phyloP scores from a whole-genome alignment of 2,888 invertebrate genomes.

The Philereme vetulata region DNA sequence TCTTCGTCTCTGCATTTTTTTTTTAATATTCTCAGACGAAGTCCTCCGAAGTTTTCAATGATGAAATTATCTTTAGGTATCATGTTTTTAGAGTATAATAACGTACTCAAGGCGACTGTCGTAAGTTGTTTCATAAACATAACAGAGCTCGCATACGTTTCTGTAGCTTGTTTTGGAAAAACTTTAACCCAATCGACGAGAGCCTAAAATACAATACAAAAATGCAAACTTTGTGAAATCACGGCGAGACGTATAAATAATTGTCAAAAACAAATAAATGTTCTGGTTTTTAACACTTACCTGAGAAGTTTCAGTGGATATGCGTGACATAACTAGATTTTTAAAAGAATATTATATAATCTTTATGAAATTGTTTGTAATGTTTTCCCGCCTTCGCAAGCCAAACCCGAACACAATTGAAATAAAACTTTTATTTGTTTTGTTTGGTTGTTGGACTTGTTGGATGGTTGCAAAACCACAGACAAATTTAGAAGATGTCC shows the following conservation, averaged over 20 bases:
- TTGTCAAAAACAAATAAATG: too few species aligned
- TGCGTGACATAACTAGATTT: conserved; percentile 6
- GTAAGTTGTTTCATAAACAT: conserved; percentile 74
- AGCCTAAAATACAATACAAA: conserved; percentile 54
- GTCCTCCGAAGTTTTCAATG: conserved; percentile 56
- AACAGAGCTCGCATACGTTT: conserved; percentile 67
- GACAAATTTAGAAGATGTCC: background rate
- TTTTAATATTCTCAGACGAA: conserved; percentile 60
- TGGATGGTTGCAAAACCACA: conserved; percentile 1
- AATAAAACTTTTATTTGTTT: too few species aligned
- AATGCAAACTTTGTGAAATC: too few species aligned
- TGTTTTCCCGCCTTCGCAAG: too few species aligned
- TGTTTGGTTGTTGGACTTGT: background rate
- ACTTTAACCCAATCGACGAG: conserved; percentile 62
- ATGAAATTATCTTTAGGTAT: conserved; percentile 63
- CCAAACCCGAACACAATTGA: too few species aligned
- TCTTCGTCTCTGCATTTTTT: conserved; percentile 61
- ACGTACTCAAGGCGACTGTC: conserved; percentile 62
- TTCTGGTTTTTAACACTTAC: conserved; percentile 32
- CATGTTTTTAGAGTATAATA: conserved; percentile 62
- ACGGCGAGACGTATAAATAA: too few species aligned
- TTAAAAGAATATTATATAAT: too few species aligned
- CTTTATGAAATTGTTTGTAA: too few species aligned
- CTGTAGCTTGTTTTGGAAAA: conserved; percentile 62
- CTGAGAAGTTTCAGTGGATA: conserved; percentile 46